Evolutionary conservation across 2,113 vertebrate genomes (phyloP), one percentile per base, ranked within the genome.

Genomic region (Pachyramphus minor): DNA sequence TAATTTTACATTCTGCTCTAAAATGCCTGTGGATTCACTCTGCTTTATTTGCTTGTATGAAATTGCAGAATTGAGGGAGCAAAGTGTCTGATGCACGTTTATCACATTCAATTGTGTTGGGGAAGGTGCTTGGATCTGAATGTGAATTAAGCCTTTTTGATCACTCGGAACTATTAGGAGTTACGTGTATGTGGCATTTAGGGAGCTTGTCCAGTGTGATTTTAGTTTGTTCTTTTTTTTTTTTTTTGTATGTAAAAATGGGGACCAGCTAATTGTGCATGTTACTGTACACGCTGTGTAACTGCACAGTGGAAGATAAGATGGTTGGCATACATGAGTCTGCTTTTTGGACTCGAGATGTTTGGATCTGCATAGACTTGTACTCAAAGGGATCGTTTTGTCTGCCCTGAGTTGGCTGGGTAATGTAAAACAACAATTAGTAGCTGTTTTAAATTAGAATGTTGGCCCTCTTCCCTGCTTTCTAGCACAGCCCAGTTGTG

Each of bases 371-470:
- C 12, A 11, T 8, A 8, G 15, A 39, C 50, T 59, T 59, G 4
- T n/a, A 18, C 42, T 62, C 3, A 5, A 1, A 55, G 23, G 52
- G 23, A 25, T 67, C 0, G 5, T 4, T 79, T 69, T 2, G 1
- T 58, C 52, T 84, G 52, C 53, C 39, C 81, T 33, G 66, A 50
- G 24, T 23, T 84, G 85, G 28, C 41, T 55, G 64, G 31, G 6
- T 69, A 37, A 71, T 17, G 22, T 45, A 50, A 24, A 69, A 25
- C 45, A 55, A 12, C 20, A 35, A 39, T 76, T 76, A 80, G 35
- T 8, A 73, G 39, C 31, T 62, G 39, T 22, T 87, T 72, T 37
- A 45, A 85, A 73, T 84, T 19, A 62, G 42, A 17, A 15, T 30
- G 15, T n/a, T 53, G 30, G 17, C 35, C 8, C n/a, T 60, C 45